phyloP scores from a whole-genome alignment of 2,888 invertebrate species.

The Eristalis tenax region DNA sequence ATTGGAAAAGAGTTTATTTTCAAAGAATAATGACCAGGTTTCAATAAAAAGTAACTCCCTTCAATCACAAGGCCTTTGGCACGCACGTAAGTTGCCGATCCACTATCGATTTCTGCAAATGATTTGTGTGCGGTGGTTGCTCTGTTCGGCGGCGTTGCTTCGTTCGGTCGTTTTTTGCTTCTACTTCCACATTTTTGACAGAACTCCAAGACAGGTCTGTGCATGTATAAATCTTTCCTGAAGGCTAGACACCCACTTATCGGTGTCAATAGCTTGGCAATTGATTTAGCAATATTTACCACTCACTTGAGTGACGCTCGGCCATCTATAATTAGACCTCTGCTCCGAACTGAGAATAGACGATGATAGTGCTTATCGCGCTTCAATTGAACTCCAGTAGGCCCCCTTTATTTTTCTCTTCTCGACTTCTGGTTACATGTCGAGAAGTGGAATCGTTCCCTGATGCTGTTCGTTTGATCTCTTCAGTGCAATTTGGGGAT shows the following conservation, averaged over 20 bases:
- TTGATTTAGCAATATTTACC: constrained; percentile 49
- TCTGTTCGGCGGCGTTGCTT: not conserved
- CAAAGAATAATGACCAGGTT: constrained; percentile 11
- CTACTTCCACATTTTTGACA: not conserved
- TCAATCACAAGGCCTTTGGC: not conserved
- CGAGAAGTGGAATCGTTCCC: too few species aligned
- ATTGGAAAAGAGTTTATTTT: constrained; percentile 22
- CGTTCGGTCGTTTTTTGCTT: not conserved
- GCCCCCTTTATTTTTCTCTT: not conserved
- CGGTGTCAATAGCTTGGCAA: constrained; percentile 42
- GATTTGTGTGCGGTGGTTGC: constrained; percentile 28
- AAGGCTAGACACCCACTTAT: not conserved
- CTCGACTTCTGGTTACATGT: too few species aligned
- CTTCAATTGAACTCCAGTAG: not conserved
- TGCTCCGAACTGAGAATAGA: not conserved
- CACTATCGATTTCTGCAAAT: constrained; percentile 35
- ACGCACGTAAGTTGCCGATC: constrained; percentile 26
- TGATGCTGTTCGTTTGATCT: not conserved
- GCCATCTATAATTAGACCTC: constrained; percentile 44
- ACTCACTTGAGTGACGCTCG: constrained; percentile 36
- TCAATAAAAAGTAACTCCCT: not conserved
- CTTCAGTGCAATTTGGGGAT: not conserved
- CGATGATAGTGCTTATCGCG: constrained; percentile 25
- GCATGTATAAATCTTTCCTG: not conserved
- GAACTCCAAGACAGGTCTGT: not conserved